Evolutionary conservation across 2,888 invertebrate genomes (phyloP), one percentile per base, ranked within the genome.

Genomic region (Xestia c-nigrum): DNA sequence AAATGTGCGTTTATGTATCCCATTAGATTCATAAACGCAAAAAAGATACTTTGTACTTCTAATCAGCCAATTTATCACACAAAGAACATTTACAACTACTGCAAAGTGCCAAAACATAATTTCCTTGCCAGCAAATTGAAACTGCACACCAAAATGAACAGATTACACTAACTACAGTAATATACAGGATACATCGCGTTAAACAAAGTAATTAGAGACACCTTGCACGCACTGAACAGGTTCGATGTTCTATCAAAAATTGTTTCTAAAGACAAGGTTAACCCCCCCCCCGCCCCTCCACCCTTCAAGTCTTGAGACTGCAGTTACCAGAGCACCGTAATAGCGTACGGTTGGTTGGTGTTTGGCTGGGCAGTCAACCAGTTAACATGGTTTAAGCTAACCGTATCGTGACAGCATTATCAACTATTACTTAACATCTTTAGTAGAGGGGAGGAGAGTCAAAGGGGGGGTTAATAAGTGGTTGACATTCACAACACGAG

Each of bases 271-370:
- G 57, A 19, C 87, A 87, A 85, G 87, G 85, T 88, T 73, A 70
- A 5, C 63, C 3, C 19, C 5, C 21, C 69, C 72, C 67, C 21
- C 69, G 70, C 67, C 70, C 7, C 40, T 9, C 40, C 52, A 50
- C 12, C 52, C 50, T 14, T 31, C 12, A 14, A 40, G 50, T 38
- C 14, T 21, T 21, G 40, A 80, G 59, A 71, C 67, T 85, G 57
- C 64, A 84, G 88, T 89, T 88, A 88, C 69, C 71, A 74, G 78
- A 87, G 73, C 78, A 87, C 87, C 80, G 90, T 87, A 87, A 85
- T 47, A 63, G 1, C 21, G 21, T 67, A 74, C 59, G 71, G 83
- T 73, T 69, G 73, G 81, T 68, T 79, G 43, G 6, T 47, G 72
- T 46, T n/a, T 66, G 47, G 19, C 38, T 76, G 74, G 72, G 59